Evolutionary conservation across 1,140 invertebrate species (phyloP), one percentile per base, ranked within the genome.

Genomic region (Sycophaga agraensis): DNA sequence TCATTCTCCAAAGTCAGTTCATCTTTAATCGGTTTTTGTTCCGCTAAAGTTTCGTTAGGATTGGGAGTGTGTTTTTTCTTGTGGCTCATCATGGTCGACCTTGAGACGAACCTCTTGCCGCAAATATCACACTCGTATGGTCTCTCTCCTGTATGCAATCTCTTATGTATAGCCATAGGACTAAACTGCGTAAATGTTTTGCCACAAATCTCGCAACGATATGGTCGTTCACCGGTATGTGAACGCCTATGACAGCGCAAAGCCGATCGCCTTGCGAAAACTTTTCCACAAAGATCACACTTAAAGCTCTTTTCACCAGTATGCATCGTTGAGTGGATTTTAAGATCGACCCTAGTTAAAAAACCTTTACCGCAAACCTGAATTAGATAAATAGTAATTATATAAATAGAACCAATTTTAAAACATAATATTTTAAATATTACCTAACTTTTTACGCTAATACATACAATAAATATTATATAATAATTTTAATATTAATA

Each of bases 61-160:
- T 75, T 74, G 5, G 11, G 11, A 4, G 28, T 73, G 67, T 86
- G 84, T 68, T 85, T 86, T 63, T 86, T 86, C 58, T 76, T 78
- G 66, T 87, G 85, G 9, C 81, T 79, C 82, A 84, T 82, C 84
- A 87, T 84, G 0, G 84, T 85, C 0, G 84, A 85, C 40, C 81
- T 71, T 0, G 85, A 86, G 1, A 86, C 84, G 56, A 86, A 87
- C 1, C 79, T 74, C 65, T 84, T 85, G 1, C 82, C 78, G 70
- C 91, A 93, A 1, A 87, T 77, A 57, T 91, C 87, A 75, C 91
- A 93, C 39, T 85, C 82, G 70, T 92, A 93, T 0, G 91, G 91
- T 51, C 89, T 82, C 70, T 93, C 91, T 1, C 91, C 89, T 0
- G 91, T 93, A 71, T 93, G 91, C 21, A 85, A 64, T 40, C 85